These are phyloP conservation scores for Icerya purchasi DNA, from an alignment of 2,888 invertebrate species.

Conservation along the genomic window DNA sequence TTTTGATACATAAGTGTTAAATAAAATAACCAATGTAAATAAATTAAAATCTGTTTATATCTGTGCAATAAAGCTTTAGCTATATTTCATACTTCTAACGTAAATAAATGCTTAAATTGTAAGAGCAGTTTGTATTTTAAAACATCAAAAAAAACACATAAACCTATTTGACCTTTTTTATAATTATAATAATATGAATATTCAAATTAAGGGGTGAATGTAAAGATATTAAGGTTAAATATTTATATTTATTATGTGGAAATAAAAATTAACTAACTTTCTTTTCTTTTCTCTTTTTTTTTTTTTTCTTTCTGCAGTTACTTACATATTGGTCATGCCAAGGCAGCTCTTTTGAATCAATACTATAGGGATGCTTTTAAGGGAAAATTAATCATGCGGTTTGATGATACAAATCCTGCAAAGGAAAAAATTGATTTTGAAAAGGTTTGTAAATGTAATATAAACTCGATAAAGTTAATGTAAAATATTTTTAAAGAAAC, in stretches of 20 bases:
- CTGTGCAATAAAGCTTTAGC: too few species aligned
- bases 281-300: too few species aligned
- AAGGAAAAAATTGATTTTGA: constrained; percentile 96
- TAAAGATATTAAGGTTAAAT: neutral
- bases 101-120: too few species aligned
- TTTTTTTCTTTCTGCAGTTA: constrained; percentile 13
- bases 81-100: too few species aligned
- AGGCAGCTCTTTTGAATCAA: constrained; percentile 93
- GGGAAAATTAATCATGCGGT: constrained; percentile 90
- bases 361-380: constrained; percentile 84
- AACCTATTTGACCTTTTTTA: too few species aligned
- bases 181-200: too few species aligned
- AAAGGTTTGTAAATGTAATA: constrained; percentile 47
- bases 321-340: constrained; percentile 53
- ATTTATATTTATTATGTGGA: neutral
- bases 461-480: neutral
- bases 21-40: too few species aligned
- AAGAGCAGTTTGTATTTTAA: too few species aligned
- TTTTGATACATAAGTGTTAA: too few species aligned
- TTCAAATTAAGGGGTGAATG: neutral
- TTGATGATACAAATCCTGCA: constrained; percentile 98
- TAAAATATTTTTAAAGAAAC: neutral
- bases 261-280: neutral
- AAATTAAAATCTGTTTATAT: too few species aligned
- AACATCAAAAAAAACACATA: too few species aligned